Conservation (phyloP, 2,113 vertebrate species). For the Rhinolophus ferrumequinum region DNA sequence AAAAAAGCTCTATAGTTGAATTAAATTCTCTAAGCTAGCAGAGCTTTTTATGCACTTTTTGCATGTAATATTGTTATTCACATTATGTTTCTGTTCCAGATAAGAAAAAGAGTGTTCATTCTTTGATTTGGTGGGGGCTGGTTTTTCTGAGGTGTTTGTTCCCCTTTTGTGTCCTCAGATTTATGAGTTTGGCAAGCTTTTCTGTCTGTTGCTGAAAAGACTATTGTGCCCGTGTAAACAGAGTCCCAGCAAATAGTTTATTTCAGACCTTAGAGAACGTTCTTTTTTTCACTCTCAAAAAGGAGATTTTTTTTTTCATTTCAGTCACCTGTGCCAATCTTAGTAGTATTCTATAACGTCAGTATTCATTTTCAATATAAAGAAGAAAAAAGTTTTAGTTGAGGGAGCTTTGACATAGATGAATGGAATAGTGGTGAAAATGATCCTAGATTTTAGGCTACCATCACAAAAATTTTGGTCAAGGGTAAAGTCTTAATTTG, state of each 20-base stretch:
- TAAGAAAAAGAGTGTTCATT: constrained; percentile 30
- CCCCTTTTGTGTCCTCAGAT: constrained; percentile 65
- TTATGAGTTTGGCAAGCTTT: constrained; percentile 77
- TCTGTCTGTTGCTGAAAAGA: constrained; percentile 75
- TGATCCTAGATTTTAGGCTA: background rate
- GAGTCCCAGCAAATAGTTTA: constrained; percentile 69
- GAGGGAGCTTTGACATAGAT: constrained; percentile 40
- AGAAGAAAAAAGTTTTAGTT: constrained; percentile 20
- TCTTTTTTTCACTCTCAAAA: constrained; percentile 42
- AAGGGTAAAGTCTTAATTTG: background rate
- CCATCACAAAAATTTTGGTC: background rate
- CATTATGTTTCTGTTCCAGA: background rate
- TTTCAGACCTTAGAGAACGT: constrained; percentile 44
- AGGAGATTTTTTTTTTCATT: constrained; percentile 57
- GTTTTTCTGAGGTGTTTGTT: constrained; percentile 22
- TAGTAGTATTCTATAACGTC: constrained; percentile 65
- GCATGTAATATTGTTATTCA: constrained; percentile 12
- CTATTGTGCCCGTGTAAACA: constrained; percentile 66
- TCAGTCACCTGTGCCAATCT: constrained; percentile 5
- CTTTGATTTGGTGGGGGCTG: constrained; percentile 43
- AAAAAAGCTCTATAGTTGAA: background rate
- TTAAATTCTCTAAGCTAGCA: background rate
- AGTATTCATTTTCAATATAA: constrained; percentile 63
- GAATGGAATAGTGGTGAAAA: background rate
- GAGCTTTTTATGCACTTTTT: background rate